phyloP scores from a whole-genome alignment of 2,113 vertebrate species.

The Notothenia rossii region DNA sequence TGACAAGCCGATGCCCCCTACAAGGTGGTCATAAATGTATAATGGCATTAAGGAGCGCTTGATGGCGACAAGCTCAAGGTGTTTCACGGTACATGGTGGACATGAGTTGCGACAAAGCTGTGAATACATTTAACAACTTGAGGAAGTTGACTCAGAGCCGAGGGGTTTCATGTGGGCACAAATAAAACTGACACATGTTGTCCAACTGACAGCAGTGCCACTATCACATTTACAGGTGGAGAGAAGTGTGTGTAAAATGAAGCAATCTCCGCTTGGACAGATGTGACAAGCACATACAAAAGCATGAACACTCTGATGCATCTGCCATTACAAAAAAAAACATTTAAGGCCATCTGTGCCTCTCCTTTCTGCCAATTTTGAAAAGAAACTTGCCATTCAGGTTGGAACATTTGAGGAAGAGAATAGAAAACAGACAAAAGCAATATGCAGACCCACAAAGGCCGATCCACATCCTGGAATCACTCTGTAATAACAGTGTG shows the following conservation, averaged over 20 bases:
- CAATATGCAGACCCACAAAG: slow-evolving; percentile 29
- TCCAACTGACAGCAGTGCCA: neutral
- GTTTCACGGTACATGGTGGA: slow-evolving; percentile 63
- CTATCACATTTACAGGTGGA: neutral
- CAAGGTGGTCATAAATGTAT: slow-evolving; percentile 74
- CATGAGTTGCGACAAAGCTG: slow-evolving; percentile 54
- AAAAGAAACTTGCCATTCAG: slow-evolving; percentile 23
- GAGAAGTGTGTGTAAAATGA: neutral
- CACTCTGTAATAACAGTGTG: slow-evolving; percentile 19
- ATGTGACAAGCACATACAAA: slow-evolving; percentile 31
- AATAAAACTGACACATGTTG: neutral
- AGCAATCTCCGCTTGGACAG: slow-evolving; percentile 14
- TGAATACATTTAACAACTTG: slow-evolving; percentile 67
- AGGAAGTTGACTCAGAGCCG: slow-evolving; percentile 33
- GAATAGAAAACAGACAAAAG: slow-evolving; percentile 19
- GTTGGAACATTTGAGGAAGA: slow-evolving; percentile 36
- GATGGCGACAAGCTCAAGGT: slow-evolving; percentile 66
- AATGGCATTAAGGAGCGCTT: slow-evolving; percentile 59
- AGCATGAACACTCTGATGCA: slow-evolving; percentile 1
- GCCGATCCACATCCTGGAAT: slow-evolving; percentile 13
- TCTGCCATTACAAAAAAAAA: slow-evolving; percentile 8
- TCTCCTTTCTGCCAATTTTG: slow-evolving; percentile 28
- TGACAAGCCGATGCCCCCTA: slow-evolving; percentile 62
- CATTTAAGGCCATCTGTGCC: slow-evolving; percentile 46
- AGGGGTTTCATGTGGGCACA: slow-evolving; percentile 1